Percentiles rank a stretch among this genome's conserved stretches.
Conservation (phyloP, 2,797 vertebrate species). For the Hypotaenidia philippensis region DNA sequence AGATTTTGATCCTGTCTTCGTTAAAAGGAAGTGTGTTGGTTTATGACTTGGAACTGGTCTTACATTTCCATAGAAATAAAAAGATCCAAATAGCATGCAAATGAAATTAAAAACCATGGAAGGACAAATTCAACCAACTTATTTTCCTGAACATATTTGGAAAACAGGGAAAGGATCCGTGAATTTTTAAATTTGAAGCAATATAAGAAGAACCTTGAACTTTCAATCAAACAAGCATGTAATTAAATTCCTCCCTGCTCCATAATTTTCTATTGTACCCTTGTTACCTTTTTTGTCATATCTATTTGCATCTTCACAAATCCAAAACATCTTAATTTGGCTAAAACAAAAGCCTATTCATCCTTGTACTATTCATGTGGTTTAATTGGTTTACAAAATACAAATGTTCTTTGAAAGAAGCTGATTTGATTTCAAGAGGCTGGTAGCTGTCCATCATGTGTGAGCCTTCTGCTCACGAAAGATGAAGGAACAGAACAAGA, state of each 20-base stretch:
- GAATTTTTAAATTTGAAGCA: slow-evolving; percentile 7
- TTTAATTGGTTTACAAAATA: slow-evolving; percentile 66
- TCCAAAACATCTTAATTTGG: slow-evolving; percentile 47
- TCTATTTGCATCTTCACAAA: slow-evolving; percentile 53
- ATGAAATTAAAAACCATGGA: background rate
- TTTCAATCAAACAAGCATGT: slow-evolving; percentile 28
- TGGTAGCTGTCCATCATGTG: background rate
- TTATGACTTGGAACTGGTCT: background rate
- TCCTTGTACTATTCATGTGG: slow-evolving; percentile 2
- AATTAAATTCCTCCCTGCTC: slow-evolving; percentile 59
- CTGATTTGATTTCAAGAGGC: background rate
- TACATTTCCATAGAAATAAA: slow-evolving; percentile 9
- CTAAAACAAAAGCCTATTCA: slow-evolving; percentile 59
- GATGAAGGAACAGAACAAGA: background rate
- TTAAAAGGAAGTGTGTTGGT: background rate
- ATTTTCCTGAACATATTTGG: slow-evolving; percentile 50
- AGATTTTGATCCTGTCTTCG: background rate
- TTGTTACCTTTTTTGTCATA: slow-evolving; percentile 54
- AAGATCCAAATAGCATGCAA: background rate
- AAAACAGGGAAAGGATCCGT: background rate
- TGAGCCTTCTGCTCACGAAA: background rate
- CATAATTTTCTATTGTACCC: slow-evolving; percentile 46
- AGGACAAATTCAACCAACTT: background rate
- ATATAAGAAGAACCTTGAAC: slow-evolving; percentile 28
- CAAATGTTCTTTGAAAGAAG: slow-evolving; percentile 54